Conservation (phyloP, 1,140 invertebrate genomes). For the Caligus rogercresseyi region DNA sequence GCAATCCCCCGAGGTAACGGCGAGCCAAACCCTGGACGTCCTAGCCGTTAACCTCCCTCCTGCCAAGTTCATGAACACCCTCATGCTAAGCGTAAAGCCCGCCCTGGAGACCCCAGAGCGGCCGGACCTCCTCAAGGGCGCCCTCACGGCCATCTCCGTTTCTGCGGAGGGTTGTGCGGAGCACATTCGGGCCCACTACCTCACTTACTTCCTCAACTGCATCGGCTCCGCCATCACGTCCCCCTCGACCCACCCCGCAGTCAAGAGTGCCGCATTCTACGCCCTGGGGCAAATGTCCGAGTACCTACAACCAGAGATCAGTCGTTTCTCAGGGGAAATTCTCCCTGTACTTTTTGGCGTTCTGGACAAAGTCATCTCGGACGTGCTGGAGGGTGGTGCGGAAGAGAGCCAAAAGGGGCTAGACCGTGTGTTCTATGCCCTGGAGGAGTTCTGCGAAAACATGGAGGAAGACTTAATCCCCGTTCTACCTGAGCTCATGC, state of each 20-base stretch:
- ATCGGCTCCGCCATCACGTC: constrained; percentile 50
- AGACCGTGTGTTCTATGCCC: constrained; percentile 55
- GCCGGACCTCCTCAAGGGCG: constrained; percentile 38
- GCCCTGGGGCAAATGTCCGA: constrained; percentile 64
- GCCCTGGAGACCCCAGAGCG: constrained; percentile 21
- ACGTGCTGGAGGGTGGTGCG: neutral
- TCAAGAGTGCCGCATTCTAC: constrained; percentile 55
- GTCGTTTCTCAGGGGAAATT: constrained; percentile 46
- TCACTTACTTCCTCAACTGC: constrained; percentile 45
- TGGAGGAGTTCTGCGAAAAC: constrained; percentile 62
- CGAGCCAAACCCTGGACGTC: constrained; percentile 52
- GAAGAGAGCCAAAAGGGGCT: constrained; percentile 30
- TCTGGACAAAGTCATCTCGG: constrained; percentile 27
- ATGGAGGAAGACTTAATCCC: constrained; percentile 48
- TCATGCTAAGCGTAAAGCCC: constrained; percentile 35
- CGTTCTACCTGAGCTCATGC: constrained; percentile 52
- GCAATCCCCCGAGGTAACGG: constrained; percentile 41
- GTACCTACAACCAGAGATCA: constrained; percentile 51
- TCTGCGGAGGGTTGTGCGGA: constrained; percentile 62
- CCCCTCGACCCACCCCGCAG: constrained; percentile 32
- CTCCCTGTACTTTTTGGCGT: constrained; percentile 54
- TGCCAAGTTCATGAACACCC: constrained; percentile 49
- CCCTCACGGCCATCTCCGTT: constrained; percentile 51
- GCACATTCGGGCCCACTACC: constrained; percentile 48
- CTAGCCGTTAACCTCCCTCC: constrained; percentile 55